phyloP scores from a whole-genome alignment of 2,888 invertebrate genomes.

The Cynaeus angustus region DNA sequence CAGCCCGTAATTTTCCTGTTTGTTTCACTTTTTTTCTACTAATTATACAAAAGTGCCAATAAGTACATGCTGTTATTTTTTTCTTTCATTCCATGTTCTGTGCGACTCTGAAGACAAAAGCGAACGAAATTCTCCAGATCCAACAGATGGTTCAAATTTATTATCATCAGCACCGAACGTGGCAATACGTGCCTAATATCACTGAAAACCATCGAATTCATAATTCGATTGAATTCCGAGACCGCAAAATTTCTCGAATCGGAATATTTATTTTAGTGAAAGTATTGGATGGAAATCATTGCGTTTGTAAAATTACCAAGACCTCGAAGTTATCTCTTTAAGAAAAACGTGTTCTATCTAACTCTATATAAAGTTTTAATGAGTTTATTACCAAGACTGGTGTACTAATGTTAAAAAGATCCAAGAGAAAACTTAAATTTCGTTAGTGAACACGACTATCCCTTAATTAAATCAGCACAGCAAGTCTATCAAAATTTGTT shows the following conservation, averaged over 20 bases:
- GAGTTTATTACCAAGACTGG: slow-evolving; percentile 46
- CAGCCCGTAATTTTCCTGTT: no score
- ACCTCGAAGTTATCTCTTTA: slow-evolving; percentile 25
- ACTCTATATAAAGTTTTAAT: slow-evolving; percentile 47
- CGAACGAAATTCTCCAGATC: slow-evolving; percentile 21
- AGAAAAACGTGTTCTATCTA: slow-evolving; percentile 45
- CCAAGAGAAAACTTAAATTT: slow-evolving; percentile 33
- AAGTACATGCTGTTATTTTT: no score
- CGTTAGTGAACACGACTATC: slow-evolving; percentile 37
- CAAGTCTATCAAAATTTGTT: slow-evolving; percentile 10
- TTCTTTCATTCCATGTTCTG: not conserved
- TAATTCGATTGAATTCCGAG: slow-evolving; percentile 14
- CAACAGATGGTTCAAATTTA: slow-evolving; percentile 34
- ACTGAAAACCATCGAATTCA: slow-evolving; percentile 16
- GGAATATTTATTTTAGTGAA: slow-evolving; percentile 21
- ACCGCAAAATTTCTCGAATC: slow-evolving; percentile 4
- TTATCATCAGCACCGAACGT: slow-evolving; percentile 10
- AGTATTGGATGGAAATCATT: slow-evolving; percentile 30
- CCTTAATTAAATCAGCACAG: slow-evolving; percentile 45
- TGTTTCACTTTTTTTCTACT: no score
- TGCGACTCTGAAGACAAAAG: slow-evolving; percentile 3
- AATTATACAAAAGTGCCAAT: no score
- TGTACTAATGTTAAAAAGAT: slow-evolving; percentile 34
- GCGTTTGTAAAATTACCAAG: slow-evolving; percentile 34
- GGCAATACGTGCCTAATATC: slow-evolving; percentile 19